Base-by-base conservation (phyloP, 2,113 vertebrate species). In the Forbesichthys agassizii region DNA sequence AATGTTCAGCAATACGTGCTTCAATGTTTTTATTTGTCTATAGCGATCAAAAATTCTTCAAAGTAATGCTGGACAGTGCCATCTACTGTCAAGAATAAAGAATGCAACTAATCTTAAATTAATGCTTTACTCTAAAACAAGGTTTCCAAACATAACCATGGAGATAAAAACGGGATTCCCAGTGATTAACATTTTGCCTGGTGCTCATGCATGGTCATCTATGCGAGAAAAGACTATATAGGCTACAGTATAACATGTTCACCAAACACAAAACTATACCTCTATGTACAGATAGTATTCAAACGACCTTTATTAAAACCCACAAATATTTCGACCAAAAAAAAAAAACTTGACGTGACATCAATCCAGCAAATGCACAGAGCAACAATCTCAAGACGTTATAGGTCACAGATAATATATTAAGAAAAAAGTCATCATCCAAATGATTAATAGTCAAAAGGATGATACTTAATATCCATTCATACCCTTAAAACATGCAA, bases 211-310 rank as follows among this genome's bases (percentile, higher is more conserved):
- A 62, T 64, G 80, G 58, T 79, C 61, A 9, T 71, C 60, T 76
- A 68, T 79, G 77, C 79, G 77, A 79, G 71, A 71, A 57, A 71
- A 33, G 69, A 42, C 36, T 42, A 42, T 42, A 42, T 42, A 67
- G 71, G 27, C 27, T 65, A 63, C 42, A 56, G 48, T 7, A 81
- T 64, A 79, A 80, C 79, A 83, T 71, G 82, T 80, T 85, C 82
- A 88, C 78, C 57, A 81, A 60, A 84, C 78, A 89, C 85, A 77
- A 80, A 71, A 80, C 73, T 80, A 89, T 86, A 84, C 69, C 72
- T 79, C 63, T 88, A 88, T 84, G 68, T 87, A 88, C 86, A 88
- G 77, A 82, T 52, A 66, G 56, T 73, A 77, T 87, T 88, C 79
- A 77, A 79, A 84, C 76, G 69, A 87, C 80, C 89, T 72, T 70